Evolutionary conservation across 2,797 vertebrate species (phyloP), one percentile per base, ranked within the genome.

Genomic region (Eutrigla gurnardus): DNA sequence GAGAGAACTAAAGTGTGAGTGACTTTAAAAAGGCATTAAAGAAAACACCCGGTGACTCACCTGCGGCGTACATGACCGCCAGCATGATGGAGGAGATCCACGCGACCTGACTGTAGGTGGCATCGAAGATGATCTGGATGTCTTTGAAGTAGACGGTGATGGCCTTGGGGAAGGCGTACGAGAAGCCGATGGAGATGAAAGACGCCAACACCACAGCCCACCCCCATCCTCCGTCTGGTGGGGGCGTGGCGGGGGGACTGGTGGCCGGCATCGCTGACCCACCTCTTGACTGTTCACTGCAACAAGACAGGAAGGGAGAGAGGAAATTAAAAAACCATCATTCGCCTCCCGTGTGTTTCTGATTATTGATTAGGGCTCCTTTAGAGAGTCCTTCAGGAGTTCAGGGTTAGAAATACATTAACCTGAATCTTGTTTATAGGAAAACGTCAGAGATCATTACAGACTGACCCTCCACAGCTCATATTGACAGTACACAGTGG

Each of bases 71-170:
- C 97, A 99, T 99, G 87, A 99, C 96, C 3, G 98, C 97, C 12
- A 99, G 91, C 97, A 99, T 99, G 87, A 99, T 99, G 1, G 97
- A 98, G 60, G 98, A 99, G 93, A 99, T 99, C 98, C 97, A 98
- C 0, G 97, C 97, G 45, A 98, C 95, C 90, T 99, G 91, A 82
- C 97, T 99, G 88, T 97, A 97, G n/a, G 95, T 91, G 25, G 95
- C 94, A 3, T 89, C 63, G 78, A 99, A 99, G 85, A 99, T 97
- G 70, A 93, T 85, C 92, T 99, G 97, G 85, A 98, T 99, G 81
- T 99, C 98, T 82, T 99, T 99, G 94, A 98, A 99, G 94, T 96
- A 99, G 61, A 99, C 97, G 0, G 97, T 98, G 87, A 97, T 96
- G 82, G 97, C 97, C 92, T 99, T 99, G 47, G 98, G 97, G 84